Evolutionary conservation across 2,888 invertebrate genomes (phyloP).

Genomic region (Pollenia griseotomentosa): DNA sequence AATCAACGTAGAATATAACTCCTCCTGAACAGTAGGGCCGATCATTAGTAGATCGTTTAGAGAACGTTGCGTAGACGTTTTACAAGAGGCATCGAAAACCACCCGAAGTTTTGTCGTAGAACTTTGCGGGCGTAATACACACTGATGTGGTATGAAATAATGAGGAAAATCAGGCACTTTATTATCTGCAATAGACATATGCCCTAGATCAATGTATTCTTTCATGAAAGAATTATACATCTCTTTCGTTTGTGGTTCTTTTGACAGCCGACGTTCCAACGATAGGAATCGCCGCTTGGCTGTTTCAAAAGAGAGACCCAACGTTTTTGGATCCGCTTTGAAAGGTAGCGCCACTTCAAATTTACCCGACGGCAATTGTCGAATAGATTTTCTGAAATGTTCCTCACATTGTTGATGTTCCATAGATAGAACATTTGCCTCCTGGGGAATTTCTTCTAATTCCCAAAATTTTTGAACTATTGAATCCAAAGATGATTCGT

Average conservation of each 20-base stretch:
- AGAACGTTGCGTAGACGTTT: constrained; percentile 27
- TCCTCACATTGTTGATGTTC: constrained; percentile 64
- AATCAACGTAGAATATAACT: neutral
- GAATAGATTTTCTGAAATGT: constrained; percentile 51
- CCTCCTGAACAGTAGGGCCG: constrained; percentile 42
- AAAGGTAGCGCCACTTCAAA: constrained; percentile 65
- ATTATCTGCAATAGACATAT: constrained; percentile 59
- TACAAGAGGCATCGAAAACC: too few species aligned
- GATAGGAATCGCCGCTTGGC: constrained; percentile 63
- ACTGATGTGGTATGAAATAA: too few species aligned
- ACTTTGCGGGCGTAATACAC: too few species aligned
- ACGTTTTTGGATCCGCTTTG: constrained; percentile 55
- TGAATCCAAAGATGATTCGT: constrained; percentile 28
- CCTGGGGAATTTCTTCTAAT: constrained; percentile 17
- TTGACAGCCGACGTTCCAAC: constrained; percentile 61
- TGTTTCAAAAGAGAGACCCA: constrained; percentile 66
- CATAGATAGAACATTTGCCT: constrained; percentile 40
- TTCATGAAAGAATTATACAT: constrained; percentile 67
- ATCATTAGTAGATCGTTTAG: constrained; percentile 67
- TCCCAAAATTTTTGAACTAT: constrained; percentile 63
- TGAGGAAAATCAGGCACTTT: neutral
- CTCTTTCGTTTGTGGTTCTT: constrained; percentile 48
- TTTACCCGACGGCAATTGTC: constrained; percentile 45
- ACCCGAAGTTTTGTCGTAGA: too few species aligned
- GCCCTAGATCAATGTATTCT: constrained; percentile 63